phyloP scores from a whole-genome alignment of 2,113 vertebrate species.

The Psophia crepitans region DNA sequence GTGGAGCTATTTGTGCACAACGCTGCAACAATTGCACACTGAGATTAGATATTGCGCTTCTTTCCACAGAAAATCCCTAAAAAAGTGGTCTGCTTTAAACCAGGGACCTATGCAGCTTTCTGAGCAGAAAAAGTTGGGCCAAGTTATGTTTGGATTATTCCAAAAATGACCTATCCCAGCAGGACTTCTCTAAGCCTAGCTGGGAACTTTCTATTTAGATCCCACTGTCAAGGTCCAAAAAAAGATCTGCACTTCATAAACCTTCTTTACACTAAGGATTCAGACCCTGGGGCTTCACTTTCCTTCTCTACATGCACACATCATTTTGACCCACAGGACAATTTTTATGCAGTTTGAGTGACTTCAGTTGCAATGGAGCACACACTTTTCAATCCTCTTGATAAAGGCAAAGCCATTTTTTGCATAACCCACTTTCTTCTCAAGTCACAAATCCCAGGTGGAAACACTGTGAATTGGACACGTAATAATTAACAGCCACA shows the following conservation, averaged over 20 bases:
- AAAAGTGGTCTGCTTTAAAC: neutral
- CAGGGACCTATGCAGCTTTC: neutral
- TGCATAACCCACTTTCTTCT: neutral
- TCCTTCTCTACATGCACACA: neutral
- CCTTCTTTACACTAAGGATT: neutral
- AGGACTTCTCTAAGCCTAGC: neutral
- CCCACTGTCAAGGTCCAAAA: neutral
- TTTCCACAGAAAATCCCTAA: neutral
- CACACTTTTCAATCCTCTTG: neutral
- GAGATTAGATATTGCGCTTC: neutral
- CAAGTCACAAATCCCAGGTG: neutral
- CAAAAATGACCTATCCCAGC: neutral
- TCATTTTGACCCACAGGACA: neutral
- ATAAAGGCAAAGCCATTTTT: neutral
- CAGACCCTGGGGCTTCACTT: neutral
- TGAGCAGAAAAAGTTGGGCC: neutral
- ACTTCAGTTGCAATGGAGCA: neutral
- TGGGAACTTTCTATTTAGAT: neutral
- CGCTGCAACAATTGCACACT: fast-evolving
- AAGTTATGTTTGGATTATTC: neutral
- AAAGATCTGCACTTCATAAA: neutral
- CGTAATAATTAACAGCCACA: neutral
- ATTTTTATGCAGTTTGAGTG: neutral
- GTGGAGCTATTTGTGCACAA: neutral
- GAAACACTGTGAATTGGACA: neutral